Conservation (phyloP, 2,888 invertebrate species). For the Xylota sylvarum region DNA sequence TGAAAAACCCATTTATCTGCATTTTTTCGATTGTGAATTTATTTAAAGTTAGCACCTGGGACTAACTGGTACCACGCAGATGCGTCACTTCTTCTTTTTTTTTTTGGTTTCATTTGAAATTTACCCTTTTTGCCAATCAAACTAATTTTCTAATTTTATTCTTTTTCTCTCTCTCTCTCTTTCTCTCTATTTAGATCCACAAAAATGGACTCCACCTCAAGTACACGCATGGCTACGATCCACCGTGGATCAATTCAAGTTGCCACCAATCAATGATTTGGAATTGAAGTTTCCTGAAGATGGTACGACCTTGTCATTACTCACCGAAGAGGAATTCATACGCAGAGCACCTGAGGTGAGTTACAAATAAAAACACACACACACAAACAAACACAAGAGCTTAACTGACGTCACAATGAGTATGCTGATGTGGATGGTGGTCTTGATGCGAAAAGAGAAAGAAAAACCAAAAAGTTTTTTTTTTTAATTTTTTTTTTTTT, state of each 20-base stretch:
- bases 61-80: conserved; percentile 58
- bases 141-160: background rate
- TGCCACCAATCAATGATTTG: conserved; percentile 90
- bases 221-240: conserved; percentile 96
- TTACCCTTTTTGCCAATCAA: background rate
- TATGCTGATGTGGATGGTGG: conserved; percentile 39
- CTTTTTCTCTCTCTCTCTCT: background rate
- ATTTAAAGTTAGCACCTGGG: conserved; percentile 51
- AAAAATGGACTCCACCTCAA: conserved; percentile 93
- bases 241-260: conserved; percentile 92
- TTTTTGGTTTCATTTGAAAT: background rate
- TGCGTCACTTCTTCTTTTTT: conserved; percentile 18
- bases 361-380: conserved; percentile 41
- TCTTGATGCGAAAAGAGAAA: conserved; percentile 62
- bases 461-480: conserved; percentile 62
- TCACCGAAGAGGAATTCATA: conserved; percentile 94
- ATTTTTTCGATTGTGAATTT: conserved; percentile 8
- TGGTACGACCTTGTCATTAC: conserved; percentile 90
- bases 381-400: conserved; percentile 29
- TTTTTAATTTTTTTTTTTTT: conserved; percentile 44
- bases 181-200: conserved; percentile 90
- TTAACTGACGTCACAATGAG: conserved; percentile 63
- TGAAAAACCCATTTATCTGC: background rate
- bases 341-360: conserved; percentile 92
- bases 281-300: conserved; percentile 92